phyloP scores from a whole-genome alignment of 2,888 invertebrate genomes.

The Nysson spinosus region DNA sequence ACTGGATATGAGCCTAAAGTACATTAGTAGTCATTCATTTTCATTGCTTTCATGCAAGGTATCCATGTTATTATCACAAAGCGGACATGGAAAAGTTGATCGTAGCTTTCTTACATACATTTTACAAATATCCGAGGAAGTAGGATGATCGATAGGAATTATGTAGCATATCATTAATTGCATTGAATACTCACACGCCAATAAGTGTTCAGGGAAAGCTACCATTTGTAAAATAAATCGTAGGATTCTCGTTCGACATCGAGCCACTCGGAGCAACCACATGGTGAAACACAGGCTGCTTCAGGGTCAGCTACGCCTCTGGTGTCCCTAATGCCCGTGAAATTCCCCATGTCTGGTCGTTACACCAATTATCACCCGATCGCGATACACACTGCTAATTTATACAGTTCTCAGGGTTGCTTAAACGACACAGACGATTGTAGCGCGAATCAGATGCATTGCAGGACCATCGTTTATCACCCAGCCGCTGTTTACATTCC shows the following conservation, averaged over 20 bases:
- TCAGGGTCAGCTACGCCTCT: conserved; percentile 63
- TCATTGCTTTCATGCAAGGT: no score
- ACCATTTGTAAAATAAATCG: conserved; percentile 58
- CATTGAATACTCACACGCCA: neutral
- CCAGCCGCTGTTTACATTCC: conserved; percentile 69
- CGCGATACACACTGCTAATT: conserved; percentile 60
- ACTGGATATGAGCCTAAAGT: no score
- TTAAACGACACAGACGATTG: conserved; percentile 66
- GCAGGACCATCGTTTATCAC: conserved; percentile 68
- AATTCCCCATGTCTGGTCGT: conserved; percentile 69
- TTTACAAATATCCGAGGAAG: no score
- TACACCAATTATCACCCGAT: conserved; percentile 70
- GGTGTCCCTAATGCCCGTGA: conserved; percentile 71
- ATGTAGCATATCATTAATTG: neutral
- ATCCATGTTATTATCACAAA: no score
- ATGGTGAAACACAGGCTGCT: conserved; percentile 64
- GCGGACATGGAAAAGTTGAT: no score
- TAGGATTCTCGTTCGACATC: conserved; percentile 73
- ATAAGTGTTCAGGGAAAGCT: no score
- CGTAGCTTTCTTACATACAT: no score
- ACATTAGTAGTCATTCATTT: no score
- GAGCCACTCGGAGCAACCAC: conserved; percentile 72
- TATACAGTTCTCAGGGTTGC: conserved; percentile 61
- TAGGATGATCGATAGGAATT: neutral
- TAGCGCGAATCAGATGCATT: conserved; percentile 64